Evolutionary conservation across 2,797 vertebrate genomes (phyloP), one percentile per base, ranked within the genome.

Genomic region (Gobionotothen gibberifrons): DNA sequence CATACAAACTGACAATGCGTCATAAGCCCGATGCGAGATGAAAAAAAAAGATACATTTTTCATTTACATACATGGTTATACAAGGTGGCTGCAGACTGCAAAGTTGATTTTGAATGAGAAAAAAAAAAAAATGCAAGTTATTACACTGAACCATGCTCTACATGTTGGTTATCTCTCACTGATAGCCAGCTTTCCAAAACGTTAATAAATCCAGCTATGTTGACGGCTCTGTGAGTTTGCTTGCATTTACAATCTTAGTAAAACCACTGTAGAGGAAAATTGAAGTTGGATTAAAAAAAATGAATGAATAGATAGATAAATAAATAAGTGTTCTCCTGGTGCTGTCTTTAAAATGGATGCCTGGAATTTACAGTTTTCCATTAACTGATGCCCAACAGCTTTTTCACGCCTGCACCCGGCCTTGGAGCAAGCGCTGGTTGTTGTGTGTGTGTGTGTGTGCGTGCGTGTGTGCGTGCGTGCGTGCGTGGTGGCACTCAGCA

Each of bases 261-360:
- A 94, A 94, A 94, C 91, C 93, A 94, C 87, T 92, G 91, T 95
- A 91, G 91, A 94, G 92, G 94, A 95, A 94, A 94, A 94, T 94
- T 94, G 93, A 94, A 94, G 91, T 94, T 92, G 93, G 91, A 92
- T 93, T 93, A 85, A 89, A 92, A 90, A 43, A 90, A 90, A 92
- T 86, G 90, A 92, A 91, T 93, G 89, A 93, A 93, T 88, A 91
- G 87, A 94, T 92, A 92, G 87, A 94, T 93, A 94, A 91, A 95
- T 94, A 94, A 94, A 94, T 93, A 92, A 93, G 89, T 90, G 86
- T 90, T 94, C 89, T 91, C 88, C 89, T 89, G 68, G 79, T 87
- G 93, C 90, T 86, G 90, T 91, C 90, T 94, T 93, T 92, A 92
- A 93, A 94, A 92, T 85, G 87, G 90, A 93, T 91, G 91, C 90